Conservation (phyloP, 2,888 invertebrate genomes). For the Acrobasis suavella region DNA sequence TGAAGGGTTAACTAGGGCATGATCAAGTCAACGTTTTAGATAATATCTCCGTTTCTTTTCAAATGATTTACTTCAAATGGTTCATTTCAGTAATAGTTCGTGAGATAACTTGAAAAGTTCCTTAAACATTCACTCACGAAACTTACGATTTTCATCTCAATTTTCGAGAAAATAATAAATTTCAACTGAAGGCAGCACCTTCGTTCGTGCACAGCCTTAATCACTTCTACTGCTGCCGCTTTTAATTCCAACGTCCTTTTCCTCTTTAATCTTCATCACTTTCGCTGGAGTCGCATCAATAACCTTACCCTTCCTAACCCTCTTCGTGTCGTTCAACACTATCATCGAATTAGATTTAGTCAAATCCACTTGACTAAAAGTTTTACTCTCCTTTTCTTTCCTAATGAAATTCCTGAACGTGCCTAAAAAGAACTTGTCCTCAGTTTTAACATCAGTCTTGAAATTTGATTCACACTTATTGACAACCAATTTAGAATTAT, state of each 20-base stretch:
- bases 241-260: neutral
- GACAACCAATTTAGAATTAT: neutral
- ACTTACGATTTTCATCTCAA: too few relatives aligned
- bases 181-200: too few relatives aligned
- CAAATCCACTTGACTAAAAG: constrained; percentile 10
- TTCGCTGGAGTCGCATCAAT: neutral
- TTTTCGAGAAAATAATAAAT: too few relatives aligned
- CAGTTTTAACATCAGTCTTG: neutral
- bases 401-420: constrained; percentile 26
- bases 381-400: neutral
- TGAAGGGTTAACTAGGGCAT: too few relatives aligned
- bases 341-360: constrained; percentile 11
- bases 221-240: neutral
- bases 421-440: constrained; percentile 12
- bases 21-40: too few relatives aligned
- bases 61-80: too few relatives aligned
- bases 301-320: constrained; percentile 5
- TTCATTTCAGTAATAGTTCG: too few relatives aligned
- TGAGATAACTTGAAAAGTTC: too few relatives aligned
- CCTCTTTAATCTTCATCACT: neutral
- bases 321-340: neutral
- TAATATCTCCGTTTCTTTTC: too few relatives aligned
- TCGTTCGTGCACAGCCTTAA: neutral
- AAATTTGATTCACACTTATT: neutral
- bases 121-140: too few relatives aligned